These are phyloP conservation scores for Maniola hyperantus DNA, from an alignment of 2,888 invertebrate genomes.

Conservation along the genomic window DNA sequence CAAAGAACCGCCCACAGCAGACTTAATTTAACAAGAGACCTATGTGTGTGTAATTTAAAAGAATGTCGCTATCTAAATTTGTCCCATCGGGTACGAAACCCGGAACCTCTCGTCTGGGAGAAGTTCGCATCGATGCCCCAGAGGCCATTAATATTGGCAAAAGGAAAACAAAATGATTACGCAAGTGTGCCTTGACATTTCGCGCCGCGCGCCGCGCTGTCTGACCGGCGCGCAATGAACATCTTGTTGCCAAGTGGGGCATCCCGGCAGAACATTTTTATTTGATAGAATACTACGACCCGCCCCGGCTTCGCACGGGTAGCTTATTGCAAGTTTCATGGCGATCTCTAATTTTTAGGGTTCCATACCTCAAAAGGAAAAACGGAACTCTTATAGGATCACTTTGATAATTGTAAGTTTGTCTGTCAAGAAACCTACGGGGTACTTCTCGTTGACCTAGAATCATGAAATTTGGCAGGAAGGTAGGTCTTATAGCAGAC, in stretches of 20 bases:
- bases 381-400: too few relatives aligned
- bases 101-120: background rate
- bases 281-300: constrained; percentile 1
- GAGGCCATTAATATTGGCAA: constrained; percentile 29
- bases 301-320: too few relatives aligned
- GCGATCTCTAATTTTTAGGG: too few relatives aligned
- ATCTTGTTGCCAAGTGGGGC: constrained; percentile 54
- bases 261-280: constrained; percentile 39
- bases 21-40: too few relatives aligned
- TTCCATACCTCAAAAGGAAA: too few relatives aligned
- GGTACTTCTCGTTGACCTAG: too few relatives aligned
- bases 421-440: too few relatives aligned
- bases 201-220: constrained; percentile 71
- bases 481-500: too few relatives aligned
- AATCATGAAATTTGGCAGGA: too few relatives aligned
- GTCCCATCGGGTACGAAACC: background rate
- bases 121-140: constrained; percentile 26
- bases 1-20: too few relatives aligned
- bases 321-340: too few relatives aligned
- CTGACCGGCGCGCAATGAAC: constrained; percentile 49
- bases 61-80: constrained; percentile 1
- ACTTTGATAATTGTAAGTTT: too few relatives aligned
- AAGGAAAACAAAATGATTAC: constrained; percentile 37
- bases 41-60: background rate
- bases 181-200: constrained; percentile 60